Evolutionary conservation across 1,140 invertebrate species (phyloP).

Genomic region (Trinorchestia longiramus): DNA sequence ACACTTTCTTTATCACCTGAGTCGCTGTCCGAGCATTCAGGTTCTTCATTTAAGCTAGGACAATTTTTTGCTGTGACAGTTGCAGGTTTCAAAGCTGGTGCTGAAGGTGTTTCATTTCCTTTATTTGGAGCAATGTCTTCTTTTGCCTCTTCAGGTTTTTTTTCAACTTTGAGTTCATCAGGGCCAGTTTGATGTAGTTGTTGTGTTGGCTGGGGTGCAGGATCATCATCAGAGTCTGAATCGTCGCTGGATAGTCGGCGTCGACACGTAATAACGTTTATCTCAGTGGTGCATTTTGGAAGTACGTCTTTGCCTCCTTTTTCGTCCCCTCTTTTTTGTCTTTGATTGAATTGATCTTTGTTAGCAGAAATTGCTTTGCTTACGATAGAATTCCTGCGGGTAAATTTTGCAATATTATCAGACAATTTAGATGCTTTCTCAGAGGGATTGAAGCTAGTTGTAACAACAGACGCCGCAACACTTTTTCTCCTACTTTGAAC

Average conservation of each 20-base stretch:
- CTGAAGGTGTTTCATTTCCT: neutral
- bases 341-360: neutral
- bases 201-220: neutral
- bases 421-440: neutral
- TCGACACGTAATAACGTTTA: neutral
- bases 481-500: neutral
- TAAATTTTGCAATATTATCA: neutral
- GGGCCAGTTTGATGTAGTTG: neutral
- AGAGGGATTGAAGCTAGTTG: neutral
- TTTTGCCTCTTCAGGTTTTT: neutral
- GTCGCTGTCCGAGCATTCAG: neutral
- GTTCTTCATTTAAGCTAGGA: neutral
- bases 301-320: neutral
- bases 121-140: neutral
- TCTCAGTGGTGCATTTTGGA: neutral
- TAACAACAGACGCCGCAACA: neutral
- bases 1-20: neutral
- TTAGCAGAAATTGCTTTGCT: neutral
- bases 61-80: neutral
- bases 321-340: neutral
- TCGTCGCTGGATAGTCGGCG: conserved; percentile 3
- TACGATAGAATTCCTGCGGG: neutral
- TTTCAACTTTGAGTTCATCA: neutral
- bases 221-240: neutral
- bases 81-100: neutral